Conservation (phyloP, 2,888 invertebrate genomes). For the Latheticus oryzae region DNA sequence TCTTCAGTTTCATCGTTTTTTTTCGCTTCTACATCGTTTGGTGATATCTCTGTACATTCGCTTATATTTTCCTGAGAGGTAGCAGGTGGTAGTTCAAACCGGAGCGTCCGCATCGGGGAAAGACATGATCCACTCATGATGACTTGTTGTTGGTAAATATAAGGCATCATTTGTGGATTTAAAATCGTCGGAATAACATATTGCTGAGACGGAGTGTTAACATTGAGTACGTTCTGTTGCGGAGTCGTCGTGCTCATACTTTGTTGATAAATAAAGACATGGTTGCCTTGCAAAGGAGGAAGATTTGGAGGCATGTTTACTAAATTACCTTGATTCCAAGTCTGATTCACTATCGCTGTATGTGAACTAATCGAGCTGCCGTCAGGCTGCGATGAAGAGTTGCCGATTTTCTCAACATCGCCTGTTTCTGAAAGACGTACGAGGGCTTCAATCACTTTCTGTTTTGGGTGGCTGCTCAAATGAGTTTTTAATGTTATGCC, state of each 20-base stretch:
- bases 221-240: constrained; percentile 60
- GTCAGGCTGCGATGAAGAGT: constrained; percentile 33
- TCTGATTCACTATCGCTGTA: constrained; percentile 60
- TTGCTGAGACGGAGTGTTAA: constrained; percentile 68
- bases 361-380: constrained; percentile 39
- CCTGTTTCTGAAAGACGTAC: constrained; percentile 55
- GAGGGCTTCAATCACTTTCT: constrained; percentile 87
- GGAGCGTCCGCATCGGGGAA: constrained; percentile 56
- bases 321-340: constrained; percentile 57
- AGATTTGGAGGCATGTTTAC: constrained; percentile 58
- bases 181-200: constrained; percentile 67
- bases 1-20: constrained; percentile 29
- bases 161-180: constrained; percentile 69
- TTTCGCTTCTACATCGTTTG: no score
- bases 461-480: constrained; percentile 88
- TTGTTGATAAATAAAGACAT: constrained; percentile 70
- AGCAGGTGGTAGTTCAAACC: constrained; percentile 55
- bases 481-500: constrained; percentile 85
- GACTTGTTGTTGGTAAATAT: constrained; percentile 69
- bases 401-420: constrained; percentile 46
- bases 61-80: constrained; percentile 39
- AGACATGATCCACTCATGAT: constrained; percentile 66
- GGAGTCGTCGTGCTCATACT: constrained; percentile 67
- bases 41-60: constrained; percentile 2
- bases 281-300: constrained; percentile 61